Base-by-base conservation (phyloP, 2,113 vertebrate species). In the Equus quagga region DNA sequence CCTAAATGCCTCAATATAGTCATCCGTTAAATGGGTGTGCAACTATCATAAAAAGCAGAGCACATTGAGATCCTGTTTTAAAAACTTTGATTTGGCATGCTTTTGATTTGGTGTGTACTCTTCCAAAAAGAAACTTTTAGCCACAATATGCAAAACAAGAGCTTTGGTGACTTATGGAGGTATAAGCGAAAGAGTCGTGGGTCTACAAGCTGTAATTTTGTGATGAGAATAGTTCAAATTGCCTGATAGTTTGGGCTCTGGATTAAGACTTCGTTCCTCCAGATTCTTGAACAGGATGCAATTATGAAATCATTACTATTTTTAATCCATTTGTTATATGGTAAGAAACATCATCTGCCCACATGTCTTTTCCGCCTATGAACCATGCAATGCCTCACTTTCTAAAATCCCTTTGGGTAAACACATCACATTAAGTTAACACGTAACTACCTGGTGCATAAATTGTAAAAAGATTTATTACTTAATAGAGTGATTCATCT, bases 401-500 rank as follows among this genome's bases (percentile, higher is more conserved):
- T 94, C 82, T 56, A 65, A 93, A 84, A 70, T 26, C 78, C n/a
- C 8, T 56, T 69, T 81, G 54, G 70, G 33, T 51, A 96, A 91
- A 49, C 36, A 21, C 3, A 26, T 41, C n/a, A 19, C 6, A 7
- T 72, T 60, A 62, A 23, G 3, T 49, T 85, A 49, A 24, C 21
- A 60, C 7, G 19, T 6, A 49, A 83, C 23, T 54, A 46, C n/a
- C 58, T 36, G 46, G 28, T 31, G 1, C 31, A 17, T 3, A 36
- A 2, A 17, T 15, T 58, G 78, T 79, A 58, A 58, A 89, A 89
- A 70, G 24, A 82, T 19, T 2, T 31, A 11, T 46, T 51, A 33
- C 13, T 62, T 18, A 33, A 6, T 28, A 67, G 69, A 28, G 17
- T 92, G 80, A 60, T 73, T 60, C 17, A 36, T 76, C 51, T 46